Base-by-base conservation (phyloP, 2,888 invertebrate species). In the Pachliopta kotzebuea region DNA sequence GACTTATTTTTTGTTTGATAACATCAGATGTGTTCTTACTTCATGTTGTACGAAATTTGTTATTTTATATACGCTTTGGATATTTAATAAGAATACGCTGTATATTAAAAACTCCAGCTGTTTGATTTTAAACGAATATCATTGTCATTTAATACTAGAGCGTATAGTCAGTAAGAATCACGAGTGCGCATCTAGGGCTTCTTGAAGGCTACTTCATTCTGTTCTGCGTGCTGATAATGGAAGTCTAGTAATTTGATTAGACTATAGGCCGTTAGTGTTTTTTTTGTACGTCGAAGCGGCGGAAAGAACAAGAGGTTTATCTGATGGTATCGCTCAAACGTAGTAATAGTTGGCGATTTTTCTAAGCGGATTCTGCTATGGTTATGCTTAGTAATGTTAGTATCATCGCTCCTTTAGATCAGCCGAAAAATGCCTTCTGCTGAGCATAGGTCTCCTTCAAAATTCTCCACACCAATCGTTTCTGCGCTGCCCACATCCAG, bases 101-200 rank as follows among this genome's bases (percentile, higher is more conserved):
- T 9, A 0, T 18, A 4, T 42, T 42, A 0, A 42, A 17, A 42
- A 42, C 6, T 17, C 9, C 4, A 45, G n/a, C 0, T 45, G 2
- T 18, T 45, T n/a, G 45, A 45, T 7, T 45, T n/a, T 45, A n/a
- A 45, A 45, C 6, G 18, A 45, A 45, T 2, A 4, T 4, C 18
- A 45, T n/a, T 18, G 4, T 14, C 6, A 6, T 45, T 45, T 45
- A 45, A n/a, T n/a, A 45, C 4, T 45, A 45, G n/a, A 45, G n/a
- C 37, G 14, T n/a, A n/a, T 7, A 45, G 37, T 37, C 11, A 8
- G n/a, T 45, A 7, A 45, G 45, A 45, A n/a, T n/a, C 4, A n/a
- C n/a, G 45, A 7, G 11, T 6, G 37, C 37, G 45, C 45, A n/a
- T 6, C n/a, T 58, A 49, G 20, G 58, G 58, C 26, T 49, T 58